Evolutionary conservation across 2,888 invertebrate genomes (phyloP).

Genomic region (Sceliomorpha sp.): DNA sequence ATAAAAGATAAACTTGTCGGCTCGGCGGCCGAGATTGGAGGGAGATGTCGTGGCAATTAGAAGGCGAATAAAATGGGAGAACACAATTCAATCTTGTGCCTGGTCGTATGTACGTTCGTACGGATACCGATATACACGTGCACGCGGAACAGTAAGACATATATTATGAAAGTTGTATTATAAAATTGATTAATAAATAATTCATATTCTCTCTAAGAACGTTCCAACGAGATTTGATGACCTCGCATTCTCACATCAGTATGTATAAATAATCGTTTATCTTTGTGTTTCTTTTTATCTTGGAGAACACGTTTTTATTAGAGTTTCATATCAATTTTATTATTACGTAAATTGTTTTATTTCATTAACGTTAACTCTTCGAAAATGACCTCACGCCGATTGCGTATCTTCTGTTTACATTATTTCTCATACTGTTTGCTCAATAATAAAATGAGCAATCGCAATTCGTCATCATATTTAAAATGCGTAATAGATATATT

Average conservation of each 20-base stretch:
- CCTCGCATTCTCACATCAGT: conserved; percentile 27
- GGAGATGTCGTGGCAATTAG: conserved; percentile 25
- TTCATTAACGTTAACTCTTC: conserved; percentile 9
- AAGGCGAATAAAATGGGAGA: conserved; percentile 7
- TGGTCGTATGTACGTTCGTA: too few species aligned
- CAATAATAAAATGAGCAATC: conserved; percentile 53
- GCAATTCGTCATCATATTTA: conserved; percentile 45
- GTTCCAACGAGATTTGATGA: conserved; percentile 1
- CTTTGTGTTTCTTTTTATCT: conserved; percentile 41
- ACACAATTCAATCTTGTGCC: too few species aligned
- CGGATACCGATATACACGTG: neutral
- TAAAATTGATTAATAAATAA: conserved; percentile 43
- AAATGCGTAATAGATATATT: conserved; percentile 44
- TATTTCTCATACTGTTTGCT: conserved; percentile 50
- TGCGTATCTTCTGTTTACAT: conserved; percentile 48
- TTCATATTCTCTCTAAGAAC: conserved; percentile 13
- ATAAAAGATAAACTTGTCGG: conserved; percentile 21
- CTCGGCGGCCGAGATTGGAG: conserved; percentile 16
- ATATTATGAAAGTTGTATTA: conserved; percentile 8
- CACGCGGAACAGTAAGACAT: conserved; percentile 2
- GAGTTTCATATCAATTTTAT: conserved; percentile 25
- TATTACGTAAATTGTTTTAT: conserved; percentile 13
- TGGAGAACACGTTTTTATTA: conserved; percentile 44
- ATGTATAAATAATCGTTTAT: conserved; percentile 21
- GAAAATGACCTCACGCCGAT: conserved; percentile 42